Percentiles rank a stretch among this genome's conserved stretches.
Evolutionary conservation across 2,888 invertebrate genomes (phyloP).

Genomic region (Harpalus rubripes): DNA sequence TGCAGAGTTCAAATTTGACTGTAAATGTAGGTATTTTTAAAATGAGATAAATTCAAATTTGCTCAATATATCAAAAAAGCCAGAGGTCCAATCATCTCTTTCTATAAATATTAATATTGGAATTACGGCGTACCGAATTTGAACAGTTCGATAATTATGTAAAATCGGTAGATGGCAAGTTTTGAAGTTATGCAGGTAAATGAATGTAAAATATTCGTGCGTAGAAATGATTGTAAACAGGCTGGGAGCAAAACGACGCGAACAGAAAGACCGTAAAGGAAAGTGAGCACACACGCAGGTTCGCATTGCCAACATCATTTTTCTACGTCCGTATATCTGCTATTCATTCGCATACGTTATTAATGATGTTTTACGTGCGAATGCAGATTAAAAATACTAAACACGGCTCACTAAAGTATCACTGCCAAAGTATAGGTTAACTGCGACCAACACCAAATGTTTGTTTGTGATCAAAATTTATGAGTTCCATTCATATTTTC

Average conservation of each 20-base stretch:
- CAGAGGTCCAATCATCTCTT: too few species aligned
- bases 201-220: neutral
- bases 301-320: conserved; percentile 38
- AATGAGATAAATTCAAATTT: too few species aligned
- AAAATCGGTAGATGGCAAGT: neutral
- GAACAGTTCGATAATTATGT: too few species aligned
- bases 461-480: conserved; percentile 46
- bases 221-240: neutral
- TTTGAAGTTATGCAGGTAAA: neutral
- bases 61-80: too few species aligned
- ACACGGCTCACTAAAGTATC: conserved; percentile 29
- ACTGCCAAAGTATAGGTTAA: conserved; percentile 37
- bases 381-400: conserved; percentile 52
- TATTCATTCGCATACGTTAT: conserved; percentile 57
- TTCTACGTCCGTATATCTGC: conserved; percentile 52
- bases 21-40: too few species aligned
- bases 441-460: conserved; percentile 18
- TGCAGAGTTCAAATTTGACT: too few species aligned
- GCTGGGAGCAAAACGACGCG: neutral
- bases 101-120: too few species aligned
- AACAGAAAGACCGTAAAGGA: neutral
- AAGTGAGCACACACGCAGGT: neutral
- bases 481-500: conserved; percentile 22
- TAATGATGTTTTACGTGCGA: conserved; percentile 57
- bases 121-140: too few species aligned